Percentiles rank a stretch among this genome's conserved stretches.
These are phyloP conservation scores for Beris chalybata DNA, from an alignment of 2,888 invertebrate species.

Conservation along the genomic window DNA sequence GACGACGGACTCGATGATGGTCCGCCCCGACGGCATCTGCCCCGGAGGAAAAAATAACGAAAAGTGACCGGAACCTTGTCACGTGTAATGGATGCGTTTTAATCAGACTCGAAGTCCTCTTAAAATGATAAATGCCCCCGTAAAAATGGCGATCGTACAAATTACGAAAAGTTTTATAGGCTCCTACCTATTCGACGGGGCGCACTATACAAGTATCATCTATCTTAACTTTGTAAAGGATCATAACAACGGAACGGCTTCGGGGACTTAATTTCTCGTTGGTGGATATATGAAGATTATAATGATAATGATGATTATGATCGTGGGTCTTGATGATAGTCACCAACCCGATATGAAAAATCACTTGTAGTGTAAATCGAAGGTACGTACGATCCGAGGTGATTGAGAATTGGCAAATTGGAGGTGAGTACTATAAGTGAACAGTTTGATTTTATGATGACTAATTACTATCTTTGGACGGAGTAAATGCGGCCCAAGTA, in stretches of 20 bases:
- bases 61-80: no score
- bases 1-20: no score
- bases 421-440: neutral
- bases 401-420: neutral
- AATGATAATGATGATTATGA: slow-evolving; percentile 18
- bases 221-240: neutral
- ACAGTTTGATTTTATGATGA: slow-evolving; percentile 9
- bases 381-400: no score
- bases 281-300: neutral
- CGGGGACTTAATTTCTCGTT: neutral
- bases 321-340: slow-evolving; percentile 12
- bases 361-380: slow-evolving; percentile 1
- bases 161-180: no score
- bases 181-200: no score
- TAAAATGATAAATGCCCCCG: no score
- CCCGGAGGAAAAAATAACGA: no score
- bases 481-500: no score
- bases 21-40: no score
- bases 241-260: neutral
- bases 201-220: neutral
- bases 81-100: no score
- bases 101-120: no score
- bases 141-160: no score
- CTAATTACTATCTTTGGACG: neutral
- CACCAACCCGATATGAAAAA: slow-evolving; percentile 10